phyloP scores from a whole-genome alignment of 1,140 invertebrate genomes.

The Nymphalis io region DNA sequence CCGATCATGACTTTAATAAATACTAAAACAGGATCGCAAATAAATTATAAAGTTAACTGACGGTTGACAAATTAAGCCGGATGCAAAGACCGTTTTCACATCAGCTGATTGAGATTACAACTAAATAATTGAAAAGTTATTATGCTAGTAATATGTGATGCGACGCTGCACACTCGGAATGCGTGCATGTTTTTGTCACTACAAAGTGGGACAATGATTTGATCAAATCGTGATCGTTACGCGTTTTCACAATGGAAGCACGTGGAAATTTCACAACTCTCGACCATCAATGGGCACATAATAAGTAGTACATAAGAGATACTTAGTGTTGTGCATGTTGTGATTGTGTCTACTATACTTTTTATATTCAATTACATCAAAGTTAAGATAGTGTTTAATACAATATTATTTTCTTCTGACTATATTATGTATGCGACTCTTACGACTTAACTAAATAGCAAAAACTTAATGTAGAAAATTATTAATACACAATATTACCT shows the following conservation, averaged over 20 bases:
- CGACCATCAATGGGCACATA: neutral
- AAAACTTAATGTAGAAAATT: too few relatives aligned
- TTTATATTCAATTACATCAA: too few relatives aligned
- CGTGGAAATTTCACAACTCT: conserved; percentile 26
- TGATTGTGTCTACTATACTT: too few relatives aligned
- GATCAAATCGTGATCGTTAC: conserved; percentile 29
- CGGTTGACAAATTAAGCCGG: conserved; percentile 20
- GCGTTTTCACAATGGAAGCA: conserved; percentile 24
- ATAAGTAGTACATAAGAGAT: neutral
- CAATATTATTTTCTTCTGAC: too few relatives aligned
- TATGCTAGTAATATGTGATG: conserved; percentile 30
- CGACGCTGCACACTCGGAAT: conserved; percentile 40
- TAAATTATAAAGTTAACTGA: conserved; percentile 1
- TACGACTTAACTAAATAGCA: too few relatives aligned
- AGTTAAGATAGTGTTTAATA: too few relatives aligned
- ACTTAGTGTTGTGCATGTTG: neutral
- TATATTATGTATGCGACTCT: too few relatives aligned
- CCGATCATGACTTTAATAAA: neutral
- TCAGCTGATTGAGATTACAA: conserved; percentile 37
- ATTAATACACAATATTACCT: too few relatives aligned
- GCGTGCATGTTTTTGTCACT: conserved; percentile 42
- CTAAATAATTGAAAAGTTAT: conserved; percentile 36
- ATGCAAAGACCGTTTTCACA: conserved; percentile 37
- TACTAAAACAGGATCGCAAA: neutral
- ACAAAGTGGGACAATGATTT: conserved; percentile 39